Percentiles rank a stretch among this genome's conserved stretches.
phyloP scores from a whole-genome alignment of 1,140 invertebrate species.

The Pseudomyrmex dendroicus region DNA sequence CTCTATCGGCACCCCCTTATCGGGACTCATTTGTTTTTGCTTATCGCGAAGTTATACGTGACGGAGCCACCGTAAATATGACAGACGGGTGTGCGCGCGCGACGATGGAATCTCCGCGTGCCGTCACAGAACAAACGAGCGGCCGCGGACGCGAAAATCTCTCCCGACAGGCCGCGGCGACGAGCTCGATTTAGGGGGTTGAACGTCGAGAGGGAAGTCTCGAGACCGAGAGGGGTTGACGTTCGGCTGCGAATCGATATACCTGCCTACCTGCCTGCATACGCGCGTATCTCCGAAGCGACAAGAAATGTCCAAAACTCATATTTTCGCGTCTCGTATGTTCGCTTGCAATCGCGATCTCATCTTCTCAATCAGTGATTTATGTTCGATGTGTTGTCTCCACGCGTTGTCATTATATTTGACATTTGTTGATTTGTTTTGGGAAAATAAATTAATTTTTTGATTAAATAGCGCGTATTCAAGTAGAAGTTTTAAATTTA shows the following conservation, averaged over 20 bases:
- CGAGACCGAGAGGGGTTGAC: slow-evolving; percentile 53
- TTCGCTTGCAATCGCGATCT: neutral
- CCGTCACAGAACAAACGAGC: slow-evolving; percentile 70
- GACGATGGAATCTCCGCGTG: slow-evolving; percentile 70
- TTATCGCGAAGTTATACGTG: slow-evolving; percentile 74
- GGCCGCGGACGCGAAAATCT: slow-evolving; percentile 65
- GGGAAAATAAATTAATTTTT: too few relatives aligned
- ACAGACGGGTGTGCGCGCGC: slow-evolving; percentile 67
- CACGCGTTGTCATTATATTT: too few relatives aligned
- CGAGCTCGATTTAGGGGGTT: slow-evolving; percentile 62
- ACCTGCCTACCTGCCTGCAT: slow-evolving; percentile 65
- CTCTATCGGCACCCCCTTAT: slow-evolving; percentile 70
- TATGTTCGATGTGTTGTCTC: neutral
- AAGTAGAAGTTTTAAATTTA: too few relatives aligned
- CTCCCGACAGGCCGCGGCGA: slow-evolving; percentile 58
- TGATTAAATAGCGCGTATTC: too few relatives aligned
- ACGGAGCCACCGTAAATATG: slow-evolving; percentile 75
- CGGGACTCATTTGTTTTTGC: slow-evolving; percentile 80
- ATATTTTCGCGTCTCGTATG: neutral
- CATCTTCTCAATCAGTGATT: neutral
- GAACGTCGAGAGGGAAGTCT: slow-evolving; percentile 58
- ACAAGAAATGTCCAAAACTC: slow-evolving; percentile 39
- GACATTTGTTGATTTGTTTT: too few relatives aligned
- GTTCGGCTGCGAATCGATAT: slow-evolving; percentile 71
- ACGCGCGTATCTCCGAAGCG: slow-evolving; percentile 30